phyloP scores from a whole-genome alignment of 2,888 invertebrate genomes.

The Mimachlamys varia region DNA sequence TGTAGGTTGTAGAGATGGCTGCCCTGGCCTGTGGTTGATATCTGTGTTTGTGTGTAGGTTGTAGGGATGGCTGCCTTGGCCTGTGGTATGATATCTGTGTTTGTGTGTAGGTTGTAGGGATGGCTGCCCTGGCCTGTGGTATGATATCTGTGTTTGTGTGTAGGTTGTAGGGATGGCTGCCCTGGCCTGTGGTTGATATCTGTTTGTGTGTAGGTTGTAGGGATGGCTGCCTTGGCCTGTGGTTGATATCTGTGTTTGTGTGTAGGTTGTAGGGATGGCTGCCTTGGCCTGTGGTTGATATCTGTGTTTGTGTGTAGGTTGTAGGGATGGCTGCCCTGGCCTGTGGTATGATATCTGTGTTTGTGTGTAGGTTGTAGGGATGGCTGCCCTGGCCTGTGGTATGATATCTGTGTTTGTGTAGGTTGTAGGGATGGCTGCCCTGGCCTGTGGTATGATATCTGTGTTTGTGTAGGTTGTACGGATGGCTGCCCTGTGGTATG shows the following conservation, averaged over 20 bases:
- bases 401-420: constrained; percentile 55
- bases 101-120: constrained; percentile 40
- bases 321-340: not conserved
- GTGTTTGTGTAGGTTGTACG: constrained; percentile 92
- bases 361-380: constrained; percentile 11
- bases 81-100: constrained; percentile 79
- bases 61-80: constrained; percentile 95
- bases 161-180: not conserved
- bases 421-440: constrained; percentile 91
- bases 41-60: too few species aligned
- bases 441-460: constrained; percentile 96
- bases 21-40: constrained; percentile 96
- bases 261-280: constrained; percentile 91
- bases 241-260: constrained; percentile 97
- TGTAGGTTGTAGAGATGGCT: constrained; percentile 89
- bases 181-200: not conserved
- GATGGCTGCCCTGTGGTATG: constrained; percentile 89
- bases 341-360: not conserved
- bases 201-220: constrained; percentile 84
- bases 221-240: constrained; percentile 93
- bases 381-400: not conserved
- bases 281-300: constrained; percentile 88
- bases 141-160: not conserved
- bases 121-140: not conserved
- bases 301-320: constrained; percentile 39